These are phyloP conservation scores for Sebastes dallii DNA, from an alignment of 2,797 vertebrate genomes.

Conservation along the genomic window DNA sequence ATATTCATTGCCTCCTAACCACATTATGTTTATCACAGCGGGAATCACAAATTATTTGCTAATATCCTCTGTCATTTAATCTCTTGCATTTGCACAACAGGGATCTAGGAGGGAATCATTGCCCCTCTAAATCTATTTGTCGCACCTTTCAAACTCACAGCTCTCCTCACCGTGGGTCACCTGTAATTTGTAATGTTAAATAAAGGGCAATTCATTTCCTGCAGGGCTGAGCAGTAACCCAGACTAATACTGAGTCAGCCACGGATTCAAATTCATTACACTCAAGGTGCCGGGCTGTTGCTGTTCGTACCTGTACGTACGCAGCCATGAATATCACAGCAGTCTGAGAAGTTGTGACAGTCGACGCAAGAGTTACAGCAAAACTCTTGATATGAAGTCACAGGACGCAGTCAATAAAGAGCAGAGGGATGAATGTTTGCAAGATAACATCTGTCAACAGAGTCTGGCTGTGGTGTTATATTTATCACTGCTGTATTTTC, in stretches of 20 bases:
- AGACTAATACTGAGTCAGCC: constrained; percentile 69
- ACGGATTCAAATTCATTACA: constrained; percentile 76
- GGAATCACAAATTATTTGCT: constrained; percentile 76
- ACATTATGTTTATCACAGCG: constrained; percentile 73
- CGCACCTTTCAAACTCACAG: constrained; percentile 72
- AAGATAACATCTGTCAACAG: constrained; percentile 3
- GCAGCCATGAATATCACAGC: constrained; percentile 44
- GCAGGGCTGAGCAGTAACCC: constrained; percentile 66
- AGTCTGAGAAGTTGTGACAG: constrained; percentile 32
- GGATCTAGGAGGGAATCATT: constrained; percentile 73
- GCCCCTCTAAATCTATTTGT: constrained; percentile 79
- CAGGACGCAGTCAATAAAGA: constrained; percentile 7
- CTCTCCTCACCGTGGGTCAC: constrained; percentile 71
- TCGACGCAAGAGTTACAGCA: constrained; percentile 16
- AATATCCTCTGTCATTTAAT: constrained; percentile 79
- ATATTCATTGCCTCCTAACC: constrained; percentile 77
- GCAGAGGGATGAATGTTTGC: not conserved
- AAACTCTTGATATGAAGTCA: constrained; percentile 6
- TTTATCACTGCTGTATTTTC: constrained; percentile 2
- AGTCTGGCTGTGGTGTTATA: constrained; percentile 5
- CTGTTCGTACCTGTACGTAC: constrained; percentile 35
- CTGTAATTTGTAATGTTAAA: constrained; percentile 84
- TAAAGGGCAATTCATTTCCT: constrained; percentile 85
- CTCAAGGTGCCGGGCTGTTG: constrained; percentile 29
- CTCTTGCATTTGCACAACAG: constrained; percentile 76